Percentiles rank a stretch among this genome's conserved stretches.
Evolutionary conservation across 35 echinoderm and acorn worm species (phyloP).

Genomic region (Chiridota heheva): DNA sequence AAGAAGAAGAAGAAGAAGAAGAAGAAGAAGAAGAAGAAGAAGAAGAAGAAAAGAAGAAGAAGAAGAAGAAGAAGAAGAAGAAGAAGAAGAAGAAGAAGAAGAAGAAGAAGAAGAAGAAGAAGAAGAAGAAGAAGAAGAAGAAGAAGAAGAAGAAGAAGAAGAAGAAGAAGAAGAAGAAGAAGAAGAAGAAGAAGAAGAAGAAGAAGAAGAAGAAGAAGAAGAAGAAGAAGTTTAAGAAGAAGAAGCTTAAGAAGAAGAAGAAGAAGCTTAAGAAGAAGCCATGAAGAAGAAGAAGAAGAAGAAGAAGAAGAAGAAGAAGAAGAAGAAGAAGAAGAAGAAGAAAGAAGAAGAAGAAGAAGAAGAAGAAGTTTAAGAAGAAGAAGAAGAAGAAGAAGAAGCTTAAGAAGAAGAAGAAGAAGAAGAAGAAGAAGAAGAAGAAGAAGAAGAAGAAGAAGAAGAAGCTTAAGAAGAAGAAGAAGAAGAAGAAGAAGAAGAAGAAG

Average conservation of each 20-base stretch:
- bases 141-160: constrained; percentile 9
- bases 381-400: not conserved
- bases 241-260: too few species aligned
- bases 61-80: constrained; percentile 1
- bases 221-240: too few species aligned
- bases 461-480: too few species aligned
- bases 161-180: constrained; percentile 8
- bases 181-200: constrained; percentile 8
- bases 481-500: not conserved
- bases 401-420: too few species aligned
- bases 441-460: too few species aligned
- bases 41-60: not conserved
- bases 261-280: too few species aligned
- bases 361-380: too few species aligned
- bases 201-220: constrained; percentile 9
- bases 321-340: constrained; percentile 3
- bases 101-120: constrained; percentile 8
- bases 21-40: not conserved
- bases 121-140: constrained; percentile 8
- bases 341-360: constrained; percentile 3
- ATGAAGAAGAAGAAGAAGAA: not conserved
- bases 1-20: not conserved
- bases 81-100: constrained; percentile 9
- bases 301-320: not conserved
- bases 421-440: constrained; percentile 9